Base-by-base conservation (phyloP, 2,888 invertebrate genomes). In the Luffia ferchaultella region DNA sequence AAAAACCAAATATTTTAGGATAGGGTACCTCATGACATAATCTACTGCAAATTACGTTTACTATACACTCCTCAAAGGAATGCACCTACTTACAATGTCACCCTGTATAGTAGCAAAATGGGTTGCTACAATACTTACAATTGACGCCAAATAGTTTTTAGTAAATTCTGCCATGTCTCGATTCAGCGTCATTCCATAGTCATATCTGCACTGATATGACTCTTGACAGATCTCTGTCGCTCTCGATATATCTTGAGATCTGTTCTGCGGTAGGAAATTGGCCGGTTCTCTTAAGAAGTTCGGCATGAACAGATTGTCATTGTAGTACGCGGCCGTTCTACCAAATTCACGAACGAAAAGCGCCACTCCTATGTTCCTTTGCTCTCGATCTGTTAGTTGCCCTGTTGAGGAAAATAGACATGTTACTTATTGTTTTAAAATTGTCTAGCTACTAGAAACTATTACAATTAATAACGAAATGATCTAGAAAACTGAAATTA, bases 151-250 rank as follows among this genome's bases (percentile, higher is more conserved):
- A 67, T 95, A 96, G 64, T 93, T 92, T 67, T 91, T 91, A 0
- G 96, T 93, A 61, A 91, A 93, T 64, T 92, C 92, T 0, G 96
- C 96, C 84, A 95, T 86, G 59, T 95, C 94, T 56, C 92, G 84
- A 69, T 93, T 91, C 1, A 95, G 75, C 0, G 93, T 93, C 87
- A 95, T 90, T 0, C 93, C 90, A 65, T 91, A 97, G 67, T 97
- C 97, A 64, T 91, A 97, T 59, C 90, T 87, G 70, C 97, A 97
- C 64, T 95, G 94, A 68, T 93, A 92, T 1, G 91, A 90, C 50
- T 91, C 90, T 46, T 92, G 91, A 61, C 96, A 96, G 12, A 93
- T 73, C 48, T 90, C 88, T 45, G 86, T 76, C 0, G 93, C 93
- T 46, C 86, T 76, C 1, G 76, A 72, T 30, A 90, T 80, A 57